Base-by-base conservation (phyloP, 1,140 invertebrate species). In the Goniozus legneri region DNA sequence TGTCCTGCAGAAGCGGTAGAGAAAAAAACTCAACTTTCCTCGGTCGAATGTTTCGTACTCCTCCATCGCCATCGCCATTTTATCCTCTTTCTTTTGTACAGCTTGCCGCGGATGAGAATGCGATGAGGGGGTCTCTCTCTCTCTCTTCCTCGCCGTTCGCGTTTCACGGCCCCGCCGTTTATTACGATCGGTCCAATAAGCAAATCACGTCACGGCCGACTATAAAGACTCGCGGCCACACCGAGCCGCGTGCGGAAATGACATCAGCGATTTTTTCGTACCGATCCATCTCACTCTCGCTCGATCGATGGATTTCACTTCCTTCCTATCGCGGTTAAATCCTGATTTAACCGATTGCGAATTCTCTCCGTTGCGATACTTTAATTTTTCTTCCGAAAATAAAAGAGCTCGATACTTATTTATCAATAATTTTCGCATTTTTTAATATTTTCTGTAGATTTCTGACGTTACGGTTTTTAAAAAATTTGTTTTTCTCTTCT, bases 101-200 rank as follows among this genome's bases (percentile, higher is more conserved):
- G 4, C 24, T 40, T 30, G 10, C 42, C n/a, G n/a, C n/a, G n/a
- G n/a, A n/a, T n/a, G n/a, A n/a, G n/a, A n/a, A n/a, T n/a, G n/a
- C n/a, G n/a, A n/a, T n/a, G n/a, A n/a, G n/a, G n/a, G n/a, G n/a
- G 12, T 10, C 14, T 18, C 14, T 22, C 27, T 31, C 21, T 40
- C 19, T 24, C 38, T 15, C 39, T 31, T 13, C 16, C 22, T 50
- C 8, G 7, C 24, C 19, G 12, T 12, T 12, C 31, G 40, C 56
- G 8, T n/a, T 4, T 4, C 4, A 27, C 24, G 24, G 24, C 4
- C 10, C 24, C 24, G 24, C 24, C 4, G 24, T 27, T 27, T 6
- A 6, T 27, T 6, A 27, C 24, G 24, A 6, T 10, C 24, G 10
- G n/a, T n/a, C 24, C 24, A 27, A 27, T 10, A 27, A 27, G 24